Evolutionary conservation across 2,113 vertebrate genomes (phyloP), one percentile per base, ranked within the genome.

Genomic region (Thalassarche chlororhynchos): DNA sequence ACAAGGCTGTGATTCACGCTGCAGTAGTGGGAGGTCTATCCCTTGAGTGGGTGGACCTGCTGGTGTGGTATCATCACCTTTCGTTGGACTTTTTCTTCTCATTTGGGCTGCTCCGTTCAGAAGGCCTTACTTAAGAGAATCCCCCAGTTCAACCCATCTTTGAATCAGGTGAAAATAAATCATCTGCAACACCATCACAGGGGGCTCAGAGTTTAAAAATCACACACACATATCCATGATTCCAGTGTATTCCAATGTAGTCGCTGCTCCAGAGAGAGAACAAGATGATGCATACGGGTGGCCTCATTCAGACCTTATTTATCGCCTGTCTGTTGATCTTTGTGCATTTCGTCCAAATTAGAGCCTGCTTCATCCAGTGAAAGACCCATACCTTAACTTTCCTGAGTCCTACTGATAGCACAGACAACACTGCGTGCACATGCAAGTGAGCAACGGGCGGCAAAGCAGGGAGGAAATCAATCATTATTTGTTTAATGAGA

Each of bases 51-150:
- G 69, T 5, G 8, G 77, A 74, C 34, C 25, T 69, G 25, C 15
- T 85, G 42, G 14, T 0, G 0, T 0, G 0, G 5, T 7, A 23
- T 42, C 52, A 57, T 5, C n/a, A 49, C 6, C 14, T 38, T 49
- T 52, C 2, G 0, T 0, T 69, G 40, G 29, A 13, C 14, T 44
- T 54, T 21, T 57, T 70, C 18, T 64, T 74, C 17, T 42, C 32
- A 10, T 23, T 47, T 78, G 29, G 16, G 20, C 7, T 23, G 5
- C 38, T 46, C 9, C 14, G 15, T 40, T 61, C 49, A 82, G 77
- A 78, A 58, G 10, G 14, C 12, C 9, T 61, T 40, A 58, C 0
- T 1, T 18, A 65, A 42, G 7, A 76, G 36, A 77, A 29, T 4
- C 3, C 5, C 3, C 8, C 9, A 16, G 18, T 46, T 70, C 24